phyloP scores from a whole-genome alignment of 2,888 invertebrate species.

The Cephus pulcher region DNA sequence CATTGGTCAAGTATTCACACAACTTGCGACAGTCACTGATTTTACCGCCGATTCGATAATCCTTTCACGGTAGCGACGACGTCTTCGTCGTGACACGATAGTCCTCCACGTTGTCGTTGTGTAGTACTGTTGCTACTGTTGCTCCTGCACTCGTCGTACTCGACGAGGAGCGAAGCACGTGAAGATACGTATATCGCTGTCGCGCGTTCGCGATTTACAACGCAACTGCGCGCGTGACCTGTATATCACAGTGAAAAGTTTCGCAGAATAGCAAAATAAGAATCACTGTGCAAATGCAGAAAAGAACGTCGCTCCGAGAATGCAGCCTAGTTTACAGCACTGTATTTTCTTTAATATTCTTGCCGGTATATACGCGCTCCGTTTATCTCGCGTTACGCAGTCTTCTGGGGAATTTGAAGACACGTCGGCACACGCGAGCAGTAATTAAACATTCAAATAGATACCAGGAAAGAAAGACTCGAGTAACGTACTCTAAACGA shows the following conservation, averaged over 20 bases:
- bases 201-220: not conserved
- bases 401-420: not conserved
- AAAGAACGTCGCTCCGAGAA: not conserved
- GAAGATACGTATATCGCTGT: not conserved
- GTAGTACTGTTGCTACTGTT: slow-evolving; percentile 2
- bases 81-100: not conserved
- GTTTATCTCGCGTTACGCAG: not conserved
- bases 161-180: not conserved
- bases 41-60: not conserved
- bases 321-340: not conserved
- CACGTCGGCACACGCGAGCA: not conserved
- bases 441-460: not conserved
- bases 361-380: not conserved
- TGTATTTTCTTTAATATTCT: not conserved
- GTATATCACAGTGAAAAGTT: not conserved
- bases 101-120: not conserved
- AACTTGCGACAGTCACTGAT: slow-evolving; percentile 1
- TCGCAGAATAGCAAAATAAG: not conserved
- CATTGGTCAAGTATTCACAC: slow-evolving; percentile 31
- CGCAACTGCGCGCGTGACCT: not conserved
- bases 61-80: not conserved
- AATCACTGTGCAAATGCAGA: not conserved
- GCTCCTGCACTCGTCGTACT: not conserved
- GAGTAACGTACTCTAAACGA: slow-evolving; percentile 26
- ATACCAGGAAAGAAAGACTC: slow-evolving; percentile 14